Conservation (phyloP, 2,888 invertebrate genomes). For the Mythimna impura region DNA sequence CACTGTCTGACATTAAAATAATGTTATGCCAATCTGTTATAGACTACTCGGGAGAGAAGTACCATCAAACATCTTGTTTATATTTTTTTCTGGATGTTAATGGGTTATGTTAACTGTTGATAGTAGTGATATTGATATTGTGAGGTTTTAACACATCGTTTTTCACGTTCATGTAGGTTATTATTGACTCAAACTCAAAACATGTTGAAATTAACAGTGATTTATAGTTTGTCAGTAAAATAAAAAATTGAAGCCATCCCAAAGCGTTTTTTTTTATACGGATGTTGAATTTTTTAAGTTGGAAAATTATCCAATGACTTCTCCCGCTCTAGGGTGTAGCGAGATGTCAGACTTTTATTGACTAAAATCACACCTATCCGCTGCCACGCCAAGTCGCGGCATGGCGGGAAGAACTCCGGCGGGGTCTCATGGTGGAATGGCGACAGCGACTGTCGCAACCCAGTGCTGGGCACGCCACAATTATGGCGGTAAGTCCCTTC, state of each 20-base stretch:
- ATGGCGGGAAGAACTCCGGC: too few species aligned
- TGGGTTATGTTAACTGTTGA: conserved; percentile 51
- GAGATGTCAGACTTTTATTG: too few species aligned
- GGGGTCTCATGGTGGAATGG: too few species aligned
- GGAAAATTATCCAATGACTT: too few species aligned
- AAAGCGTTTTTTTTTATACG: too few species aligned
- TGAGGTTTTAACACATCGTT: conserved; percentile 14
- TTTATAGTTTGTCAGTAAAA: not conserved
- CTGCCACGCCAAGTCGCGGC: too few species aligned
- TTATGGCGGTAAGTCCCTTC: too few species aligned
- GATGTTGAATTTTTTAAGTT: too few species aligned
- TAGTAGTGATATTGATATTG: conserved; percentile 40
- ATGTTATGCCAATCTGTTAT: conserved; percentile 52
- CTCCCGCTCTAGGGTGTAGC: too few species aligned
- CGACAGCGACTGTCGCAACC: too few species aligned
- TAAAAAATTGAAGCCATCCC: not conserved
- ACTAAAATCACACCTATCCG: too few species aligned
- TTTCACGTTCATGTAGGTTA: conserved; percentile 7
- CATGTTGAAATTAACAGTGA: not conserved
- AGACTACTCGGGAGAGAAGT: conserved; percentile 52
- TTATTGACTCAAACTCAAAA: not conserved
- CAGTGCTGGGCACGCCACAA: too few species aligned
- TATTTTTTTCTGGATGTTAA: conserved; percentile 46
- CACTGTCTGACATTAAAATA: conserved; percentile 60
- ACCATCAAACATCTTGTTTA: conserved; percentile 61